Conservation (phyloP, 2,888 invertebrate genomes). For the Autographa gamma region DNA sequence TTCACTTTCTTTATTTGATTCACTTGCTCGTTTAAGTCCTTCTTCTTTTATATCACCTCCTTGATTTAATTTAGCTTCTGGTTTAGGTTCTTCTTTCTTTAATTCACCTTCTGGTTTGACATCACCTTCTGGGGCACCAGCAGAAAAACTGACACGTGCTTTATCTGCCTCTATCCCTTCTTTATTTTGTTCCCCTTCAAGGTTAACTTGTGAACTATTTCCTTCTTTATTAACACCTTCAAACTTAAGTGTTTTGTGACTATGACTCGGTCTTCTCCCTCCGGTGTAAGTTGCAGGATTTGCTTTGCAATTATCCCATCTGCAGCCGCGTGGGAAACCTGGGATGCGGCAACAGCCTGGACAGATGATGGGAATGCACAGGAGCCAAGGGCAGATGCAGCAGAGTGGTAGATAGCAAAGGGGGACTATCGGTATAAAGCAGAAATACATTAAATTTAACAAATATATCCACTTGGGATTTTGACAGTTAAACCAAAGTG, state of each 20-base stretch:
- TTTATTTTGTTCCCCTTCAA: too few relatives aligned
- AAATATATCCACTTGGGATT: neutral
- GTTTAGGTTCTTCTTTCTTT: too few relatives aligned
- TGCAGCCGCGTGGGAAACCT: neutral
- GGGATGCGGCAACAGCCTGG: neutral
- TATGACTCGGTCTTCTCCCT: neutral
- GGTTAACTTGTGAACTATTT: too few relatives aligned
- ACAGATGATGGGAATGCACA: neutral
- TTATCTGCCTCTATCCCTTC: too few relatives aligned
- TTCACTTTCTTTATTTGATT: neutral
- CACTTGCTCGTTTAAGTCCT: neutral
- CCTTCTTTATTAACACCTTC: too few relatives aligned
- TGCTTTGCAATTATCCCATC: neutral
- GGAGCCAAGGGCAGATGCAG: neutral
- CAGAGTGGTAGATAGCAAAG: neutral
- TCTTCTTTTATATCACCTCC: too few relatives aligned
- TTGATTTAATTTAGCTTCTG: too few relatives aligned
- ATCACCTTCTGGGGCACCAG: too few relatives aligned
- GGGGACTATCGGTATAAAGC: neutral
- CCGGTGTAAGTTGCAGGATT: neutral
- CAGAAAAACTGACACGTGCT: too few relatives aligned
- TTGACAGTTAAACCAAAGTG: neutral
- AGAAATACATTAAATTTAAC: slow-evolving; percentile 8
- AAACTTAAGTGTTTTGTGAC: too few relatives aligned
- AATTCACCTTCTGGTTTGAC: too few relatives aligned